Base-by-base conservation (phyloP, 2,113 vertebrate genomes). In the Clarias batrachus region DNA sequence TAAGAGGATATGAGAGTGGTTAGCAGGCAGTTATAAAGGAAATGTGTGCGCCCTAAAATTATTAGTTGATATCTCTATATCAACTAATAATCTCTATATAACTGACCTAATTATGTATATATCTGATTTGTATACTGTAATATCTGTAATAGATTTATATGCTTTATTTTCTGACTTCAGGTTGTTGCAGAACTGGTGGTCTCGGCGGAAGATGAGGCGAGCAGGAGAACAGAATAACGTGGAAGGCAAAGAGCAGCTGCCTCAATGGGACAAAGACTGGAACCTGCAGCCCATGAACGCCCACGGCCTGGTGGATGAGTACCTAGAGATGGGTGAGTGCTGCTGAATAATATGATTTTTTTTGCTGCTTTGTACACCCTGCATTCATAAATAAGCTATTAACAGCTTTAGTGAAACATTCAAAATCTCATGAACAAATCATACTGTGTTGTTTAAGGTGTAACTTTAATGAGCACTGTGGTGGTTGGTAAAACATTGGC, bases 251-350 rank as follows among this genome's bases (percentile, higher is more conserved):
- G 89, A 94, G 30, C 96, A 96, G 85, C 96, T 99, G 60, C 97
- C 97, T 65, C 98, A 99, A 90, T 99, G 98, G 98, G 98, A 99
- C 92, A 97, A 97, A 92, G 98, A 99, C 88, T 99, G 98, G 98
- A 99, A 98, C 91, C 94, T 99, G 84, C 98, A 99, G 88, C 98
- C 98, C 3, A 99, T 99, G 98, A 99, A 99, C 48, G 95, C 97
- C 21, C 98, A 99, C 1, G 98, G 98, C 12, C 93, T 99, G 62
- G 97, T 99, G 94, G 98, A 99, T 0, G 98, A 99, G 88, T 99
- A 99, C 90, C 95, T 99, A 79, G 98, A 99, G 91, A 99, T 99
- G 98, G 98, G 98, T 99, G 92, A 95, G 95, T 59, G 48, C 41
- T 56, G 52, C 16, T 37, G 19, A 0, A 41, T 62, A 81, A 7